Evolutionary conservation across 2,797 vertebrate genomes (phyloP).

Genomic region (Falco rusticolus): DNA sequence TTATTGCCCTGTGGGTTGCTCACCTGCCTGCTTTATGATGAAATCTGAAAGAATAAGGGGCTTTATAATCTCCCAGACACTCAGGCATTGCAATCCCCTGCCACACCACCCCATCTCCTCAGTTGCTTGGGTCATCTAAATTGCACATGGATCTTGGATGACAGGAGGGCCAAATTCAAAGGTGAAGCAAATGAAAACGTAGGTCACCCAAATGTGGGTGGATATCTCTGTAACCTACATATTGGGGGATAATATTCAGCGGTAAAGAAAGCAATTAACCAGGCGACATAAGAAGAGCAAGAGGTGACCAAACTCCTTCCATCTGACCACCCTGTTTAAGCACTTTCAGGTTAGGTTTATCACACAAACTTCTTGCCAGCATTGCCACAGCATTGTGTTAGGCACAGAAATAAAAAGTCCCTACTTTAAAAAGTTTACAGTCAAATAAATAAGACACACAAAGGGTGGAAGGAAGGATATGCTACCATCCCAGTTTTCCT

Average conservation of each 20-base stretch:
- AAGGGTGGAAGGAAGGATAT: constrained; percentile 57
- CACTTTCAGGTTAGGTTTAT: neutral
- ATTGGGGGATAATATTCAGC: neutral
- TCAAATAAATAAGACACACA: constrained; percentile 52
- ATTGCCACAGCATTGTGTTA: neutral
- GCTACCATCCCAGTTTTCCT: constrained; percentile 18
- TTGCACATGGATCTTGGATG: neutral
- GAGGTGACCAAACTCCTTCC: neutral
- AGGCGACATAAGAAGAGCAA: neutral
- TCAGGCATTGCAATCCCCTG: neutral
- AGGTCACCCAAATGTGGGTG: neutral
- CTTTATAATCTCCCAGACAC: neutral
- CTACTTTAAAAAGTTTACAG: neutral
- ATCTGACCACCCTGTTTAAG: neutral
- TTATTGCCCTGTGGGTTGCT: neutral
- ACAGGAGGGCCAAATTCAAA: neutral
- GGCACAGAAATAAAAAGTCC: neutral
- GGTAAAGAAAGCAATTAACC: constrained; percentile 12
- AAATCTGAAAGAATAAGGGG: neutral
- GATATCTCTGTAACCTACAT: neutral
- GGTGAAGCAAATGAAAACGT: neutral
- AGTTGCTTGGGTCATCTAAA: neutral
- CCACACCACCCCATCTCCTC: neutral
- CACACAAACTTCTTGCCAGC: neutral
- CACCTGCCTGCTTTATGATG: neutral